phyloP scores from a whole-genome alignment of 2,113 vertebrate species.

The Channa argus region DNA sequence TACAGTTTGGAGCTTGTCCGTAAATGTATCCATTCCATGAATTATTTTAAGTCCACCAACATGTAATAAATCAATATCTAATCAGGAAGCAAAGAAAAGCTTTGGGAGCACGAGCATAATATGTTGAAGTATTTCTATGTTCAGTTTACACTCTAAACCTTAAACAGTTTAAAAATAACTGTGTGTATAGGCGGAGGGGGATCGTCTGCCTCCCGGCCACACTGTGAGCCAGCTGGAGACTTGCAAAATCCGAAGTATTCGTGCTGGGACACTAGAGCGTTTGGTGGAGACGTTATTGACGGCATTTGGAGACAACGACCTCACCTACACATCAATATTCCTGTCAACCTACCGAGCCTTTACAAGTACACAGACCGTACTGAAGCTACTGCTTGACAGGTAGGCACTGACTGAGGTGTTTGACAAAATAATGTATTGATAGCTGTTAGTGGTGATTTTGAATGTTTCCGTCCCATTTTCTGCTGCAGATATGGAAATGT shows the following conservation, averaged over 20 bases:
- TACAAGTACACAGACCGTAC: constrained; percentile 87
- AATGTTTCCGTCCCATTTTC: not conserved
- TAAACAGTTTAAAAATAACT: constrained; percentile 1
- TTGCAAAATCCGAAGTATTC: constrained; percentile 94
- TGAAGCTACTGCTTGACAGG: constrained; percentile 91
- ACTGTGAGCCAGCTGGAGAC: constrained; percentile 95
- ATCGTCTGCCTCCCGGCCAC: constrained; percentile 92
- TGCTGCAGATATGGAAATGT: constrained; percentile 86
- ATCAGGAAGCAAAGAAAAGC: not conserved
- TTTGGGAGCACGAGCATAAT: not conserved
- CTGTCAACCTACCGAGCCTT: constrained; percentile 94
- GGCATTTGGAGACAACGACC: constrained; percentile 94
- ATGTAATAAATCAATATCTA: not conserved
- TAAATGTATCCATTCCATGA: no score
- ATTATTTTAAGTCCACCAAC: not conserved
- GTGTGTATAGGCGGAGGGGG: constrained; percentile 83
- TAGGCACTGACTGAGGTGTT: constrained; percentile 42
- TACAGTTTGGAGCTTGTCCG: not conserved
- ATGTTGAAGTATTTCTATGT: not conserved
- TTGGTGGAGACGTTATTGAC: constrained; percentile 95
- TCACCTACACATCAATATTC: constrained; percentile 96
- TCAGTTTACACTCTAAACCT: not conserved
- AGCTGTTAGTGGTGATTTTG: not conserved
- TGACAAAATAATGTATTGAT: not conserved
- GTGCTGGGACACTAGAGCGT: constrained; percentile 93